Percentiles rank a stretch among this genome's conserved stretches.
These are phyloP conservation scores for Heliothis virescens DNA, from an alignment of 1,140 invertebrate species.

Conservation along the genomic window DNA sequence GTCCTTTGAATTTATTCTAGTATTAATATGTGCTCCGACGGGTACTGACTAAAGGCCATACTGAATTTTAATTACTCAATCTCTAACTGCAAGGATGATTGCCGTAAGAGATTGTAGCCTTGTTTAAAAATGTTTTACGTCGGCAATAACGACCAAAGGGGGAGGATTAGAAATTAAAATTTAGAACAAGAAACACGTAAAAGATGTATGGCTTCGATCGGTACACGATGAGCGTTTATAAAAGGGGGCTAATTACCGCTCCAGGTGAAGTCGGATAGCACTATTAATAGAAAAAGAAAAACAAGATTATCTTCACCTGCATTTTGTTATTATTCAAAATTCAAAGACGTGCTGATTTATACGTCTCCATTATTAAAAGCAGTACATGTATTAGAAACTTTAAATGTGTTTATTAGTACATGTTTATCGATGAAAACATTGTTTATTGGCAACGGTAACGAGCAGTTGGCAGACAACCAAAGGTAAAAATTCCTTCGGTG, in stretches of 20 bases:
- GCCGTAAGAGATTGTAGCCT: conserved; percentile 31
- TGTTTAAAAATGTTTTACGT: neutral
- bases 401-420: neutral
- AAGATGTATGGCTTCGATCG: conserved; percentile 22
- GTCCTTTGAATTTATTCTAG: conserved; percentile 6
- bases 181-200: neutral
- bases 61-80: conserved; percentile 21
- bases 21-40: conserved; percentile 19
- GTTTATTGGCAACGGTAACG: neutral
- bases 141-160: neutral
- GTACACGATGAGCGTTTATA: conserved; percentile 12
- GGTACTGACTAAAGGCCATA: conserved; percentile 3
- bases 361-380: neutral
- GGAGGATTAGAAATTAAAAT: neutral
- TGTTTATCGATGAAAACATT: neutral
- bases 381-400: neutral
- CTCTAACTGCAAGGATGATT: conserved; percentile 30
- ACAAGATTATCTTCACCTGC: conserved; percentile 25
- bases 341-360: conserved; percentile 7
- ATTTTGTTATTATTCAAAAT: conserved; percentile 4
- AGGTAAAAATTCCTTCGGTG: too few relatives aligned
- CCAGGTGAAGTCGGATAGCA: conserved; percentile 38
- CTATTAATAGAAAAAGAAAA: conserved; percentile 32
- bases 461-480: too few relatives aligned
- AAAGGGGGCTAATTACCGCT: conserved; percentile 38